phyloP scores from a whole-genome alignment of 37 sponge, comb jelly and placozoan species.

The Oopsacas minuta region DNA sequence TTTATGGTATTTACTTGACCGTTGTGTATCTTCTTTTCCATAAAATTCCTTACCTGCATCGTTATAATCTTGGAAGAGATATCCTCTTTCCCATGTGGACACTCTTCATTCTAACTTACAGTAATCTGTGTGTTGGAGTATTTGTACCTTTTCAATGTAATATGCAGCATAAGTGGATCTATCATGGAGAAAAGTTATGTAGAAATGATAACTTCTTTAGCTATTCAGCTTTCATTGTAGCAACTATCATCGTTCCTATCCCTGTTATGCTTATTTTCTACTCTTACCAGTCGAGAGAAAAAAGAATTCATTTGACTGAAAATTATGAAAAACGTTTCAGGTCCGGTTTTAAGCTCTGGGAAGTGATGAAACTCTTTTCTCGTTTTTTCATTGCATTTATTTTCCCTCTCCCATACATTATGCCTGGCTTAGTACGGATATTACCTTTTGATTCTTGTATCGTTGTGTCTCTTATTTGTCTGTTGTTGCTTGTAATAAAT shows the following conservation, averaged over 20 bases:
- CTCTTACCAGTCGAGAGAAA: neutral
- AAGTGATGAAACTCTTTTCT: conserved; percentile 8
- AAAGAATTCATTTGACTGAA: neutral
- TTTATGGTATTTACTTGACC: neutral
- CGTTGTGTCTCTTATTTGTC: neutral
- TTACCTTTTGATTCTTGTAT: neutral
- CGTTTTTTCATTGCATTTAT: neutral
- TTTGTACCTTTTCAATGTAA: neutral
- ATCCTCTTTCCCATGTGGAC: conserved; percentile 10
- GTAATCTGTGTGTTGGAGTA: neutral
- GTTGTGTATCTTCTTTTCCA: neutral
- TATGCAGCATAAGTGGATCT: neutral
- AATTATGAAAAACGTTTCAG: conserved; percentile 3
- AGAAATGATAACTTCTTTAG: too few species aligned
- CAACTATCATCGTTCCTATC: too few species aligned
- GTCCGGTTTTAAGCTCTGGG: neutral
- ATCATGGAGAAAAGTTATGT: neutral
- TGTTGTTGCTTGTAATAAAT: neutral
- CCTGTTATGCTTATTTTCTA: neutral
- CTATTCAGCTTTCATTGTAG: too few species aligned
- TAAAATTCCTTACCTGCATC: neutral
- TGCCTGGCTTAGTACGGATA: neutral
- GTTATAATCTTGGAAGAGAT: neutral
- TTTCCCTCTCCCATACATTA: neutral
- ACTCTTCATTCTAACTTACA: neutral